Percentiles rank a stretch among this genome's conserved stretches.
Evolutionary conservation across 2,888 invertebrate species (phyloP).

Genomic region (Caenorhabditis japonica): DNA sequence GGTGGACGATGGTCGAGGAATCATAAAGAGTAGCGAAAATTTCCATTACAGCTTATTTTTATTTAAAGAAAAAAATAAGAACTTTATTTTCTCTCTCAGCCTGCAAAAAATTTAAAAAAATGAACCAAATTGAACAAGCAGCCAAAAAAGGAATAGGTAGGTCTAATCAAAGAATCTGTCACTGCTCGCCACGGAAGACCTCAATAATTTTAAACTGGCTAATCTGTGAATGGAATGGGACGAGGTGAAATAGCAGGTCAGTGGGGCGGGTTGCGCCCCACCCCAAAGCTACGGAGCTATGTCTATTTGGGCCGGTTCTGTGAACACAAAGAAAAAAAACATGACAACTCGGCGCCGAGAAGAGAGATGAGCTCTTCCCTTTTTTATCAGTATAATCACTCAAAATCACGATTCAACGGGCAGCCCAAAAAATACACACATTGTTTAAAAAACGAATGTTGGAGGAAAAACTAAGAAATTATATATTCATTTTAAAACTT

Average conservation of each 20-base stretch:
- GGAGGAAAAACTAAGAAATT: constrained; percentile 8
- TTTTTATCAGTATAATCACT: constrained; percentile 49
- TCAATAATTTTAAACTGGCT: no score
- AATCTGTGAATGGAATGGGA: background rate
- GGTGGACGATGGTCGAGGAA: constrained; percentile 6
- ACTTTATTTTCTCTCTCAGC: no score
- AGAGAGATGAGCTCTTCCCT: constrained; percentile 18
- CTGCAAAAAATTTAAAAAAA: no score
- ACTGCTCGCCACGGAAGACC: no score
- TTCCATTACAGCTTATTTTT: no score
- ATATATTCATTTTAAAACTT: no score
- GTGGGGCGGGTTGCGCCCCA: constrained; percentile 19
- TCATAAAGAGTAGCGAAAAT: background rate
- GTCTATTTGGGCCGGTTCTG: constrained; percentile 37
- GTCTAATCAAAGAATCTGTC: no score
- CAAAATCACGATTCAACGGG: constrained; percentile 44
- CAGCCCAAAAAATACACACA: constrained; percentile 31
- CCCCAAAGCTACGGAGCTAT: constrained; percentile 12
- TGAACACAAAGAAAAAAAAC: constrained; percentile 21
- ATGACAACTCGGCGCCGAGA: constrained; percentile 19
- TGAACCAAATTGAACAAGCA: no score
- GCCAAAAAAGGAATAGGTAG: no score
- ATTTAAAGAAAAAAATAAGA: constrained; percentile 7
- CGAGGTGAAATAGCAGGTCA: background rate
- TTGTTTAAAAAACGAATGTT: constrained; percentile 5